Base-by-base conservation (phyloP, 2,113 vertebrate genomes). In the Tragelaphus strepsiceros region DNA sequence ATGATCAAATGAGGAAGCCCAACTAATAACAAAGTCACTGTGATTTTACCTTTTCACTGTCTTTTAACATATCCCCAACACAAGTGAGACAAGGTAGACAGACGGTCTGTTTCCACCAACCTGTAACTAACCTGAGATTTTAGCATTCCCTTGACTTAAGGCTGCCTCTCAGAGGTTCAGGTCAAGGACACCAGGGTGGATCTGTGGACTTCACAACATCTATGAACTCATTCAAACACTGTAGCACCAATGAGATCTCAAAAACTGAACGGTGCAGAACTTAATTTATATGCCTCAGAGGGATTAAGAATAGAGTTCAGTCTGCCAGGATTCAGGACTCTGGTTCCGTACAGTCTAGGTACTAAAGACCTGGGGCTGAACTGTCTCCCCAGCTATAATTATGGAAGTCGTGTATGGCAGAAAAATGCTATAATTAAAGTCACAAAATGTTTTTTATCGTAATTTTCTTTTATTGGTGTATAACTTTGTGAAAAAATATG, bases 381-480 rank as follows among this genome's bases (percentile, higher is more conserved):
- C 59, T 85, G 39, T 81, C 26, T 88, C 39, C 53, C 74, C 24
- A 88, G 85, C 85, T 83, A 88, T 92, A 96, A 92, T 88, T 88
- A 97, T 64, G 22, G 43, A 91, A 96, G 91, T 71, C 16, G 3
- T 89, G 26, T 87, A 89, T 51, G 67, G 86, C 81, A 86, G 86
- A 91, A 92, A 94, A 90, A 86, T 91, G 58, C 26, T 89, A n/a
- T 95, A 94, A 93, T 96, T 94, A 96, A 96, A 95, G 83, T 95
- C 88, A 88, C 84, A 88, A 94, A 94, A 92, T 84, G 49, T 77
- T 94, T 90, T 96, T 86, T n/a, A 93, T 96, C 77, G 91, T 88
- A 88, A 97, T 91, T 95, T 84, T 85, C n/a, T 96, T 97, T 96
- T 92, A 91, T 81, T 86, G 90, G n/a, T 80, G 22, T 80, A 86